A percentile compares a stretch with the other conserved stretches of the same genome.
phyloP scores from a whole-genome alignment of 2,888 invertebrate species.

The Orthosia gothica region DNA sequence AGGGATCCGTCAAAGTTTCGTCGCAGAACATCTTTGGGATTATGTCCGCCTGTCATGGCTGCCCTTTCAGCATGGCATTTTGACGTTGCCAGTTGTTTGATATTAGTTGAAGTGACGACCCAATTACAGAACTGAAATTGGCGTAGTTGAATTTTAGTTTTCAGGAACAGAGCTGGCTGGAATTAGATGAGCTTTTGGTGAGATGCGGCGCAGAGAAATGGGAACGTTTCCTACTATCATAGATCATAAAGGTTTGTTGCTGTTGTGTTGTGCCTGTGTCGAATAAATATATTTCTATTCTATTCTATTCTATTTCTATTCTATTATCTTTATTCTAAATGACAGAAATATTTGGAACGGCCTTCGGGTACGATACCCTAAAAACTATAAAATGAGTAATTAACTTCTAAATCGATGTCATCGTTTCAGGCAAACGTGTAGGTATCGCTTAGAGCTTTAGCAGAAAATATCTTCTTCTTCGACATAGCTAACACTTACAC shows the following conservation, averaged over 20 bases:
- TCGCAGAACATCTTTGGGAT: constrained; percentile 11
- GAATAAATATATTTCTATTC: too few species aligned
- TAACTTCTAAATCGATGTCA: background rate
- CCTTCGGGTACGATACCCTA: too few species aligned
- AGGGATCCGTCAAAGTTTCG: constrained; percentile 42
- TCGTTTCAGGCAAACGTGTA: background rate
- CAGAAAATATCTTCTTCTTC: background rate
- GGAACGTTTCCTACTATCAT: background rate
- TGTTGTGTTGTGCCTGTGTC: too few species aligned
- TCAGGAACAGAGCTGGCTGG: background rate
- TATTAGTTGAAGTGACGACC: background rate
- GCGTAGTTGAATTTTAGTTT: constrained; percentile 14
- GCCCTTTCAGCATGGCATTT: constrained; percentile 18
- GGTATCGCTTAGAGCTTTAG: background rate
- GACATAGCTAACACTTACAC: background rate
- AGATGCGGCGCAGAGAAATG: background rate
- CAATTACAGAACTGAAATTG: constrained; percentile 31
- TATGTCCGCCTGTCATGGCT: constrained; percentile 4
- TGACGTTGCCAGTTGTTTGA: constrained; percentile 28
- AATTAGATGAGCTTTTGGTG: background rate
- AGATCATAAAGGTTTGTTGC: too few species aligned
- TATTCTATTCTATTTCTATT: too few species aligned
- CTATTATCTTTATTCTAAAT: too few species aligned
- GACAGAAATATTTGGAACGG: too few species aligned
- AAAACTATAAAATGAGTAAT: too few species aligned